Base-by-base conservation (phyloP, 2,797 vertebrate genomes). In the Poeciliopsis presidionis region DNA sequence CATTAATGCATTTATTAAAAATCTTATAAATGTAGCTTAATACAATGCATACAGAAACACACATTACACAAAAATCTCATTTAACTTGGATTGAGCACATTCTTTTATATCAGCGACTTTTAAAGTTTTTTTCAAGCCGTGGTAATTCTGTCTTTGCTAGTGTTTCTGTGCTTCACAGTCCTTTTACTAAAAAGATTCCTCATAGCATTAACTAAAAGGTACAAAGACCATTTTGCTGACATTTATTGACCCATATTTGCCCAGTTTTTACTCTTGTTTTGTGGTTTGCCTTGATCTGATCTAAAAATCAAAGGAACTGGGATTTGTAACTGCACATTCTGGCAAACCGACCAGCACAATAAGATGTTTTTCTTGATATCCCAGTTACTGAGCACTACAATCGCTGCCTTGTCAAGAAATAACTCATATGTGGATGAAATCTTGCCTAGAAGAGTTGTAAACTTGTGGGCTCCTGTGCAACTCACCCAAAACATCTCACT, bases 1-100 rank as follows among this genome's bases (percentile, higher is more conserved):
- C 72, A 59, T 77, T 67, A 76, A 77, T 72, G 83, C 76, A 88
- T 65, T 55, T 57, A 73, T 75, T 82, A 79, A 81, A 82, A 43
- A 36, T 39, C 41, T 39, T 53, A 49, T 46, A 53, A 57, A 73
- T 14, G 12, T 14, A 7, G 39, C 39, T 43, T 43, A 25, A 69
- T 43, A 14, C 22, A 69, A 28, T 6, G 20, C 20, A 67, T 18
- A 22, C 8, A 67, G 65, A 69, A n/a, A 67, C 63, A 67, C 63
- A 67, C 18, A 67, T 65, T 65, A 9, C 14, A 36, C 63, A 67
- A 39, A 39, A 20, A 67, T 39, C 33, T 67, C 6, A 39, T 67
- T 39, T 41, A 20, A 67, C 36, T 63, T 67, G 9, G 39, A 41
- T 39, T 22, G 20, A 67, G 4, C 8, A 22, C 43, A 41, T 43